A percentile compares a stretch with the other conserved stretches of the same genome.
Evolutionary conservation across 2,888 invertebrate genomes (phyloP).

Genomic region (Eristalinus sepulchralis): DNA sequence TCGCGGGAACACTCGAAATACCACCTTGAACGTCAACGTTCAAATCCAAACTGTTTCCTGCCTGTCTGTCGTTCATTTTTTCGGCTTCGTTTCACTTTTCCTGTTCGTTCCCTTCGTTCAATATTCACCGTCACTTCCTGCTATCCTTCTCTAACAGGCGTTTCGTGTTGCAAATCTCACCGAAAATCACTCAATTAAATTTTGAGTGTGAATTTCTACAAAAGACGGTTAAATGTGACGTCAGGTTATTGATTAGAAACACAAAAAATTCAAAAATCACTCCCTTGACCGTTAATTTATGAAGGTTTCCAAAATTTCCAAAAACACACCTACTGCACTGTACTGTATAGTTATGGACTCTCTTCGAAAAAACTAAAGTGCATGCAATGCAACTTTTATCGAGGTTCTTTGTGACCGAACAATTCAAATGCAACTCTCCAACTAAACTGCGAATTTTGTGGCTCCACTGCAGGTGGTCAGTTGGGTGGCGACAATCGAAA

Average conservation of each 20-base stretch:
- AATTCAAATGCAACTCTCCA: slow-evolving; percentile 65
- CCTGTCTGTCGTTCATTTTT: slow-evolving; percentile 52
- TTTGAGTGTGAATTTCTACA: slow-evolving; percentile 8
- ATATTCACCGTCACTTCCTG: neutral
- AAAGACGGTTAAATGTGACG: slow-evolving; percentile 33
- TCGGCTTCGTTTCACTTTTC: slow-evolving; percentile 43
- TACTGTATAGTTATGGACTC: neutral
- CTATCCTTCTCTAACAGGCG: slow-evolving; percentile 40
- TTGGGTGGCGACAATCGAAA: slow-evolving; percentile 42
- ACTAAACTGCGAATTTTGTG: slow-evolving; percentile 61
- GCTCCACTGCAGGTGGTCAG: slow-evolving; percentile 33
- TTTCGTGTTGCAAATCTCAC: neutral
- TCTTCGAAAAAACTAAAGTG: neutral
- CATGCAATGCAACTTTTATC: neutral
- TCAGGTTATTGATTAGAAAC: slow-evolving; percentile 1
- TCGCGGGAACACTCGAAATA: slow-evolving; percentile 50
- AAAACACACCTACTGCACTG: neutral
- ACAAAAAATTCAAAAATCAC: slow-evolving; percentile 1
- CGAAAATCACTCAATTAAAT: slow-evolving; percentile 18
- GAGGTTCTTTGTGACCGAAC: slow-evolving; percentile 23
- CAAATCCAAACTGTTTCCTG: slow-evolving; percentile 73
- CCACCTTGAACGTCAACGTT: slow-evolving; percentile 67
- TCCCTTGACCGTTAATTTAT: slow-evolving; percentile 19
- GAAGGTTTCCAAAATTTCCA: neutral
- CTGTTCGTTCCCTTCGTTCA: slow-evolving; percentile 48